Evolutionary conservation across 2,113 vertebrate genomes (phyloP), one percentile per base, ranked within the genome.

Genomic region (Corythaixoides concolor): DNA sequence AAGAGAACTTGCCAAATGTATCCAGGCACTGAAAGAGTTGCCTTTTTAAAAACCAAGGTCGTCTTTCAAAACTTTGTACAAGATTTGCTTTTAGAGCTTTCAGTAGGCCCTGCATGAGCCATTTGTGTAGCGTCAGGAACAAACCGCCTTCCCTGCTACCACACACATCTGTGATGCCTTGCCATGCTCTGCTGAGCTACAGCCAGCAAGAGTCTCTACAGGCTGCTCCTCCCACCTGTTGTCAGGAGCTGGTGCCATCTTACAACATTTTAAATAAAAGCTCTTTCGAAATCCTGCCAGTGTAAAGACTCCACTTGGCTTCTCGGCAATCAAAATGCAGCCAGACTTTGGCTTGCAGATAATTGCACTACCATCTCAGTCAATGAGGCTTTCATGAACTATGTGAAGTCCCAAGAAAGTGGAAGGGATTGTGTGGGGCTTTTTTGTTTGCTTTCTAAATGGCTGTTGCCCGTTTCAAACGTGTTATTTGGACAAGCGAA

Each of bases 11-110:
- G 28, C 21, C 15, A 39, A 75, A 55, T 16, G 3, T 17, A 35
- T 28, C 39, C 32, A 85, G 70, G 56, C 6, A 30, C 6, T 33
- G 35, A 56, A 59, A 47, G 9, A 8, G 3, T 15, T 85, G 9
- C 4, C 9, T 47, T 52, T 19, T 32, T 47, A 21, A 82, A 87
- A 78, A 19, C 1, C 3, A 1, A 3, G 0, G 3, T 35, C 5
- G 1, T 53, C 17, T 63, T 62, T 67, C 37, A 26, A 62, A 93
- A 68, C 1, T 47, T 67, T 24, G 8, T 24, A 5, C 12, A 10
- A 5, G 19, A 66, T 58, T 66, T 81, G 72, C 32, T 37, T 4
- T 24, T 16, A 26, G 16, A 45, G 18, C 56, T 84, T 76, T 60
- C 69, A 23, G 2, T 19, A 28, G 27, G 4, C 11, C 10, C n/a